These are phyloP conservation scores for Eospalax fontanierii DNA, from an alignment of 2,797 vertebrate species.

Conservation along the genomic window DNA sequence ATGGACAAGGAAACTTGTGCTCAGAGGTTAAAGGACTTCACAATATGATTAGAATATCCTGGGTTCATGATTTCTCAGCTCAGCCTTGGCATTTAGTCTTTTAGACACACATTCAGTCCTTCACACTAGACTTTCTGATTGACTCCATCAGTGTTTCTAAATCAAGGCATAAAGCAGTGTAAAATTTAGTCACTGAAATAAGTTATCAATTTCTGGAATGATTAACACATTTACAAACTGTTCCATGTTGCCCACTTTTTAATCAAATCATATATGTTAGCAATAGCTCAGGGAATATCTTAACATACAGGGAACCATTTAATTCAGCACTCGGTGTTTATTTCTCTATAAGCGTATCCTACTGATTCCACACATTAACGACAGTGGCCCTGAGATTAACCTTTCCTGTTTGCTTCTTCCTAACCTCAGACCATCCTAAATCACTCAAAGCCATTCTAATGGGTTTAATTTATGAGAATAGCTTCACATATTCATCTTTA, in stretches of 20 bases:
- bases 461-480: conserved; percentile 83
- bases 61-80: neutral
- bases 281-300: conserved; percentile 35
- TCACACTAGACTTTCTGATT: neutral
- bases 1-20: neutral
- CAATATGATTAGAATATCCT: neutral
- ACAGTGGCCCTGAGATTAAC: conserved; percentile 69
- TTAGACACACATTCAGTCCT: neutral
- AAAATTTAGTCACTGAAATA: conserved; percentile 64
- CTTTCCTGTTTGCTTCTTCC: conserved; percentile 76
- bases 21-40: conserved; percentile 30
- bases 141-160: conserved; percentile 47
- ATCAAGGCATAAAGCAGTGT: conserved; percentile 43
- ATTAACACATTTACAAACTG: conserved; percentile 42
- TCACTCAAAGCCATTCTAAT: conserved; percentile 81
- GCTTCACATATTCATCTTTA: conserved; percentile 79
- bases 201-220: conserved; percentile 24
- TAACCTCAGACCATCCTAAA: conserved; percentile 73
- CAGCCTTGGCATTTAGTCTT: neutral
- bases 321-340: conserved; percentile 28
- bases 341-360: conserved; percentile 56
- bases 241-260: conserved; percentile 30
- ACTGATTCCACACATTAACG: conserved; percentile 57
- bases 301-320: conserved; percentile 3
- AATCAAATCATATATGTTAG: conserved; percentile 49